phyloP scores from a whole-genome alignment of 2,113 vertebrate species.

The Pygoscelis adeliae region DNA sequence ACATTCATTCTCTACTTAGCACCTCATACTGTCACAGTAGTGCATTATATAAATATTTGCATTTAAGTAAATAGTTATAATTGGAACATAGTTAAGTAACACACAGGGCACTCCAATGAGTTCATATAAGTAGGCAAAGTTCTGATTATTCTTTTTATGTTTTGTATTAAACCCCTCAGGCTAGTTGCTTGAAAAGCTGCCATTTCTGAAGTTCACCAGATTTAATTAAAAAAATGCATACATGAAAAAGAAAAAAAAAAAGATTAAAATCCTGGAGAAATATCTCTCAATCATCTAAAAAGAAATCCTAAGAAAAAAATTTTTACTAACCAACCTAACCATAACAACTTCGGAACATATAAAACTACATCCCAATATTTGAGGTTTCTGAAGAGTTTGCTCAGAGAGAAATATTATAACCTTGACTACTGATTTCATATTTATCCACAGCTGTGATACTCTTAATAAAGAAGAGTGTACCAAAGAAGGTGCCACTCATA shows the following conservation, averaged over 20 bases:
- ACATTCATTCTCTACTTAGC: background rate
- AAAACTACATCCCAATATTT: background rate
- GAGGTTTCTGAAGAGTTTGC: background rate
- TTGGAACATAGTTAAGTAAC: conserved; percentile 4
- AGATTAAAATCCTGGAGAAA: background rate
- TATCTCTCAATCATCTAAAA: background rate
- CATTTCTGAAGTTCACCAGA: background rate
- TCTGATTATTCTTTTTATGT: background rate
- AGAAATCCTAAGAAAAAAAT: background rate
- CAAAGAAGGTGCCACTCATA: background rate
- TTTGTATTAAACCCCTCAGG: conserved; percentile 9
- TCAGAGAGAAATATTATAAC: background rate
- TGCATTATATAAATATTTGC: conserved; percentile 36
- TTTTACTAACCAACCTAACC: background rate
- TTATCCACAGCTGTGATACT: background rate
- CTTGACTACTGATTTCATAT: background rate
- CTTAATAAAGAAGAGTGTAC: background rate
- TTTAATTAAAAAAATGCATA: background rate
- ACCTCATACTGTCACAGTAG: background rate
- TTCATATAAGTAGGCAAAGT: background rate
- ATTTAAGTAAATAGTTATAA: conserved; percentile 7
- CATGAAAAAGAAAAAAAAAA: background rate
- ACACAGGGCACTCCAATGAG: background rate
- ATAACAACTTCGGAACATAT: background rate
- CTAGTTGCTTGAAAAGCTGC: background rate